phyloP scores from a whole-genome alignment of 2,113 vertebrate genomes.

The Andinoacara biseriatus region DNA sequence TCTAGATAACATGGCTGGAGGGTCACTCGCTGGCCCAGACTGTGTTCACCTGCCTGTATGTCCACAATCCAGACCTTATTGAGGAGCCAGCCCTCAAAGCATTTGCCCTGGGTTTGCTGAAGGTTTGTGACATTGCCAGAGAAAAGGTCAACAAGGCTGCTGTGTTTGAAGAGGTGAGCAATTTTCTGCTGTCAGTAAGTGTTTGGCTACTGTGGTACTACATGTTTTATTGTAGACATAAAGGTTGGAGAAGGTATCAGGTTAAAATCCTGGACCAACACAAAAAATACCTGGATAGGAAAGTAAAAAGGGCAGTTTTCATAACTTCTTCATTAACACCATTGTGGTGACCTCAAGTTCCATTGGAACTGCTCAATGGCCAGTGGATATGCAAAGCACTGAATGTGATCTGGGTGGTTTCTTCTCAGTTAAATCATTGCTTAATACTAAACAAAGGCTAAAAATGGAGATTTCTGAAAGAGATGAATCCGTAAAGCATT shows the following conservation, averaged over 20 bases:
- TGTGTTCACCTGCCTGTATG: slow-evolving; percentile 98
- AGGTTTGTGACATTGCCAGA: slow-evolving; percentile 97
- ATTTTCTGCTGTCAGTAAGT: neutral
- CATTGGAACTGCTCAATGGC: neutral
- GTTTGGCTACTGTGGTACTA: neutral
- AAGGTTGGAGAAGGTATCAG: neutral
- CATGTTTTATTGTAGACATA: neutral
- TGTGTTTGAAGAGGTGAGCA: slow-evolving; percentile 96
- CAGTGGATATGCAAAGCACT: neutral
- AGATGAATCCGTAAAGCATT: neutral
- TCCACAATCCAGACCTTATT: slow-evolving; percentile 97
- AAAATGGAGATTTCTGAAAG: neutral
- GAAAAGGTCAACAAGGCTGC: slow-evolving; percentile 99
- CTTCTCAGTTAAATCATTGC: neutral
- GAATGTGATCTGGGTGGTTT: neutral
- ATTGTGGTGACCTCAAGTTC: neutral
- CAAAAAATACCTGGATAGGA: neutral
- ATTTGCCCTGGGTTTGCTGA: slow-evolving; percentile 95
- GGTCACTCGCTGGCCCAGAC: slow-evolving; percentile 98
- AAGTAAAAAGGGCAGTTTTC: neutral
- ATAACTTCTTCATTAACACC: neutral
- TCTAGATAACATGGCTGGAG: slow-evolving; percentile 97
- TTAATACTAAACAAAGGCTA: neutral
- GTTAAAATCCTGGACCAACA: neutral
- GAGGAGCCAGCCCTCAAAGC: slow-evolving; percentile 98